Percentiles rank a stretch among this genome's conserved stretches.
These are phyloP conservation scores for Monomorium pharaonis DNA, from an alignment of 1,140 invertebrate species.

Conservation along the genomic window DNA sequence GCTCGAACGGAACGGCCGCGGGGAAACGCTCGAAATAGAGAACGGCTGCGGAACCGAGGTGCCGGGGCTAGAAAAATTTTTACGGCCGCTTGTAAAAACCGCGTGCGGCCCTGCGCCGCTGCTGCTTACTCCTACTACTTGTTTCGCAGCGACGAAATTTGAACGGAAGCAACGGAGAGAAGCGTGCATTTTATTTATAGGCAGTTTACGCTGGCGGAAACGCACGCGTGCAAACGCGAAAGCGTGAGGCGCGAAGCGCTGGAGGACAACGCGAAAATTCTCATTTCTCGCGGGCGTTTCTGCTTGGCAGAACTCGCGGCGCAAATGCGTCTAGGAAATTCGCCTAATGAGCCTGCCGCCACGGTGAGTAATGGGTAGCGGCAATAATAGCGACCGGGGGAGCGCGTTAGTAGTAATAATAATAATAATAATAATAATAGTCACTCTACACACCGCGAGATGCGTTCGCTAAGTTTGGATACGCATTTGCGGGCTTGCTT, in stretches of 20 bases:
- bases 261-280: conserved; percentile 31
- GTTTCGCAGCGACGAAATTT: conserved; percentile 31
- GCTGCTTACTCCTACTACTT: conserved; percentile 6
- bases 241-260: not conserved
- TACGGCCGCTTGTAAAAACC: conserved; percentile 51
- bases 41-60: conserved; percentile 55
- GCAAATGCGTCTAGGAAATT: conserved; percentile 28
- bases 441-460: not conserved
- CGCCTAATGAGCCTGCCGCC: conserved; percentile 24
- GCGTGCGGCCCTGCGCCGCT: conserved; percentile 23
- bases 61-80: conserved; percentile 55
- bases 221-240: not conserved
- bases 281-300: not conserved
- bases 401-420: conserved; percentile 16
- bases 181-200: conserved; percentile 58
- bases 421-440: conserved; percentile 41
- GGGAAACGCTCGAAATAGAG: conserved; percentile 64
- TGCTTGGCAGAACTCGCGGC: not conserved
- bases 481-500: not conserved
- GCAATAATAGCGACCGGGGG: conserved; percentile 18
- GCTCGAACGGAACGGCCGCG: not conserved
- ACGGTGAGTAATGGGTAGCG: conserved; percentile 17
- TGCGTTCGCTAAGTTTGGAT: conserved; percentile 28
- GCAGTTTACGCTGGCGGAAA: conserved; percentile 44
- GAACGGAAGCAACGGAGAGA: conserved; percentile 40